Evolutionary conservation across 2,888 invertebrate species (phyloP).

Genomic region (Hyalella azteca): DNA sequence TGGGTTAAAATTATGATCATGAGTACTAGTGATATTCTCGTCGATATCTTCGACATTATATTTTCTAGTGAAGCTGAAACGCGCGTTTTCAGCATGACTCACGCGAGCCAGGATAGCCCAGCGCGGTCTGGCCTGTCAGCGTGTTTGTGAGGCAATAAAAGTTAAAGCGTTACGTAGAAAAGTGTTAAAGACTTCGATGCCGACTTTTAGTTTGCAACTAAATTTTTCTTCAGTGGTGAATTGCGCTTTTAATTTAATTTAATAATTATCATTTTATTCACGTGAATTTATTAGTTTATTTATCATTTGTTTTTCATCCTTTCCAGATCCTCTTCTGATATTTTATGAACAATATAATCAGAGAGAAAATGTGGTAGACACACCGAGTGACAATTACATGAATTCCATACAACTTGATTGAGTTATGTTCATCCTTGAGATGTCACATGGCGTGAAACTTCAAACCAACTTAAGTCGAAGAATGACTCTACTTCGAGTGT

Average conservation of each 20-base stretch:
- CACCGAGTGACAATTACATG: neutral
- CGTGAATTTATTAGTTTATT: neutral
- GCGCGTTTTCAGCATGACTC: too few relatives aligned
- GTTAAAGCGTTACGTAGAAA: neutral
- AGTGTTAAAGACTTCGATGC: neutral
- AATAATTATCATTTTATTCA: neutral
- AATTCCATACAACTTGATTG: neutral
- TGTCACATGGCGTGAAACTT: too few relatives aligned
- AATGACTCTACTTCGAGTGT: neutral
- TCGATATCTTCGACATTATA: too few relatives aligned
- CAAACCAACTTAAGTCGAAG: too few relatives aligned
- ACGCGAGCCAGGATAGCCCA: too few relatives aligned
- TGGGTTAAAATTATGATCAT: too few relatives aligned
- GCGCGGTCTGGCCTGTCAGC: too few relatives aligned
- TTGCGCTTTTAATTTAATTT: neutral
- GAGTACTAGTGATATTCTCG: too few relatives aligned
- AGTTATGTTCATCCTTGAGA: too few relatives aligned
- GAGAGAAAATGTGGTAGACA: neutral
- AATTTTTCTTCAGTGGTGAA: neutral
- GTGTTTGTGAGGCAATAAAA: too few relatives aligned
- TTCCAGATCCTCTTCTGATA: neutral
- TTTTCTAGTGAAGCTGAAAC: too few relatives aligned
- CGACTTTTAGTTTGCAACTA: neutral
- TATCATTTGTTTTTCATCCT: neutral
- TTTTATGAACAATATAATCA: neutral